Base-by-base conservation (phyloP, 2,797 vertebrate genomes). In the Gallinago stenura region DNA sequence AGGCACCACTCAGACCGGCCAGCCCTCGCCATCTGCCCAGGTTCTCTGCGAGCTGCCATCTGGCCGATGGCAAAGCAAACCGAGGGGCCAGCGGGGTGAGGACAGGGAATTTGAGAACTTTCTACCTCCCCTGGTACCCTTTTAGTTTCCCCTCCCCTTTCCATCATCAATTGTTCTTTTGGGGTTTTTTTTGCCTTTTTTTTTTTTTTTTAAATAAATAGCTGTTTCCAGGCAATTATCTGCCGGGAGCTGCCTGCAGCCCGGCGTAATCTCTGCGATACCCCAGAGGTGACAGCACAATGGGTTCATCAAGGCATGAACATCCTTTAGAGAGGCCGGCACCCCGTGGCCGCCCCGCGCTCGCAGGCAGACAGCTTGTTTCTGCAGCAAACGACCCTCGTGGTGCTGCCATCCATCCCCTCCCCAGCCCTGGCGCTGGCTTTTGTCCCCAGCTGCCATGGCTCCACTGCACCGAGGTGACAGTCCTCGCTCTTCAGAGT, bases 11-110 rank as follows among this genome's bases (percentile, higher is more conserved):
- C 2, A 37, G 48, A 81, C 72, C 1, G 46, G 56, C 65, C 76
- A 4, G 83, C 93, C 90, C 90, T 33, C 28, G 1, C 97, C 96
- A 97, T 97, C 97, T 97, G 97, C 96, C 87, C 43, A 1, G 17
- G 33, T 81, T 88, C 76, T 17, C 77, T 43, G 28, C 86, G 77
- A 39, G 83, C 86, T 87, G 84, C 96, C 96, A 97, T 96, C 97
- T 97, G 97, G 82, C 87, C 13, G 6, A 33, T 9, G 61, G 89
- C 70, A 61, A 54, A 50, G 72, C 72, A 61, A 71, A 77, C 20
- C 0, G 1, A 73, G 72, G 73, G 92, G 72, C 65, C 33, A 7
- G 35, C 0, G 3, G 75, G 81, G 39, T 78, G 51, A 37, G 69
- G 50, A 77, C 2, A 13, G 68, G 69, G 65, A 91, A 95, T 54